Evolutionary conservation across 2,113 vertebrate genomes (phyloP), one percentile per base, ranked within the genome.

Genomic region (Corydoras maculifer): DNA sequence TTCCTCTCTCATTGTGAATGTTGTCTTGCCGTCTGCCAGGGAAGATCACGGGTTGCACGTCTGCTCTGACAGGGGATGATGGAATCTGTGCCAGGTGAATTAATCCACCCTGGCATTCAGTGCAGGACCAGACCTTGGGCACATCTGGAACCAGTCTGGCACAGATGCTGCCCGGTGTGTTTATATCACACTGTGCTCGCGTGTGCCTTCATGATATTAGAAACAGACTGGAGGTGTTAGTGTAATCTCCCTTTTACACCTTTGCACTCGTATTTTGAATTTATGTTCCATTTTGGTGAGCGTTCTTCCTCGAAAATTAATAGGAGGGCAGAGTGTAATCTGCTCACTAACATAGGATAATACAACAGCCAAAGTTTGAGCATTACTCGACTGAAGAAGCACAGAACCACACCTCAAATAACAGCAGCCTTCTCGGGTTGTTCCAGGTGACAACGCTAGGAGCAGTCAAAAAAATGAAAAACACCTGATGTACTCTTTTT

Each of bases 51-150:
- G 57, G 66, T 62, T 68, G 59, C 59, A 68, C 65, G 62, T 74
- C 55, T 68, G 65, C 31, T 66, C 43, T 61, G 58, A 54, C 32
- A 53, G 50, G 57, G 8, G 30, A 29, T 65, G 62, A 70, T 48
- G 31, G 18, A 66, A 58, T 15, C 10, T 54, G 77, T 62, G 72
- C 77, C 72, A 80, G 82, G 81, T 81, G 77, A 81, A 81, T 74
- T 83, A 84, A 88, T 87, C 83, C 69, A 30, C 80, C 72, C 62
- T 82, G 76, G 83, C 83, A 78, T 84, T 86, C 78, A 73, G 74
- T 78, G 72, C 66, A 66, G 18, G 80, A 77, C 65, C 58, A 68
- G 69, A 71, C 71, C 62, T 48, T 74, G 67, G 75, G 72, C 73
- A 82, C 72, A 79, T 81, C 78, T 82, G 74, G 60, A 57, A 55